A percentile compares a stretch with the other conserved stretches of the same genome.
Evolutionary conservation across 2,113 vertebrate genomes (phyloP).

Genomic region (Erinaceus europaeus): DNA sequence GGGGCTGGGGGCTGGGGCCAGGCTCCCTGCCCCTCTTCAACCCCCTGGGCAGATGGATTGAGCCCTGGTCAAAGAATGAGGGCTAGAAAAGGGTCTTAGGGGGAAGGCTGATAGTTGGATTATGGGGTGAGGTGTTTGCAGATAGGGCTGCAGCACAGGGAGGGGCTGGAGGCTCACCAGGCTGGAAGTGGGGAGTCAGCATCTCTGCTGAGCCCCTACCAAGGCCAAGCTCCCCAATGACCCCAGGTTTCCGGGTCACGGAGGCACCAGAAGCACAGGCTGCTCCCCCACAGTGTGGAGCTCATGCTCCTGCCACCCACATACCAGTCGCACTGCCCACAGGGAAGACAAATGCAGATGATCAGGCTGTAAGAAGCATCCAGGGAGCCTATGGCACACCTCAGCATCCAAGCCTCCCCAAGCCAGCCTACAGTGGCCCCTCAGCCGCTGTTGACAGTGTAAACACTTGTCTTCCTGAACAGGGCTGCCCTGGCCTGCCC

Average conservation of each 20-base stretch:
- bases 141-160: not conserved
- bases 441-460: constrained; percentile 8
- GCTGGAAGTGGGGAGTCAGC: too few relatives aligned
- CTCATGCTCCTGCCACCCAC: not conserved
- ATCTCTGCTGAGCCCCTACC: too few relatives aligned
- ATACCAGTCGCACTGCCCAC: accelerated
- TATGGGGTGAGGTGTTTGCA: not conserved
- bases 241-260: too few relatives aligned
- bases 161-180: not conserved
- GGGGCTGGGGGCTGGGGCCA: not conserved
- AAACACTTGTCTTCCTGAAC: constrained; percentile 38
- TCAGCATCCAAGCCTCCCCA: not conserved
- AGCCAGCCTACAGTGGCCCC: not conserved
- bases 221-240: too few relatives aligned
- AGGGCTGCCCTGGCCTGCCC: constrained; percentile 3
- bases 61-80: too few relatives aligned
- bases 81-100: too few relatives aligned
- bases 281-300: accelerated
- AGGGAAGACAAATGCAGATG: accelerated
- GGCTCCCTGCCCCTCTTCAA: too few relatives aligned
- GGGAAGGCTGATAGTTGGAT: not conserved
- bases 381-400: not conserved
- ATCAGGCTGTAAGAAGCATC: not conserved
- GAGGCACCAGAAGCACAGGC: accelerated
- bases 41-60: too few relatives aligned